Evolutionary conservation across 2,888 invertebrate species (phyloP), one percentile per base, ranked within the genome.

Genomic region (Drosophila multiciliata): DNA sequence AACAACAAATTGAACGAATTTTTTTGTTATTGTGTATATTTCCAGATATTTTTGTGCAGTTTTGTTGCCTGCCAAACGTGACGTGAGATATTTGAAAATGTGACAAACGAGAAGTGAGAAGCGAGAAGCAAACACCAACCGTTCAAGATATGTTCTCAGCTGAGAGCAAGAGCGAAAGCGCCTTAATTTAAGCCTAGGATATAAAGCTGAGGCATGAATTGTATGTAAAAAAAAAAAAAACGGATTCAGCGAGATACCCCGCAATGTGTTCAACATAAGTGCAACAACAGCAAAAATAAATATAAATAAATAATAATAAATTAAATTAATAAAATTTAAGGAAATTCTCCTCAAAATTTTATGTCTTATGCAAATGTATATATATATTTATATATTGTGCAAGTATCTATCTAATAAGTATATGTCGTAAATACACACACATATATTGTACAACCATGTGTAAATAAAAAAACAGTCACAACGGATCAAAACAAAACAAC

Each of bases 261-360:
- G 70, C 61, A 38, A 75, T 79, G 80, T 79, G 78, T 78, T 78
- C 78, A 75, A 54, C 20, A 49, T 69, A 61, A 75, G 75, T 75
- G 67, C 62, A 62, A 62, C 45, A 65, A 26, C 48, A 58, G 33
- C 48, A 52, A 60, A 52, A 48, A 45, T 5, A 26, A 29, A 36
- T 57, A 33, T 23, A 26, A 7, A 17, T 20, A 8, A 38, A 15
- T 26, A 29, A 9, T 40, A 15, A 42, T 32, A n/a, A 15, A 52
- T 48, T 33, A 36, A 60, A 53, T 38, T 62, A 55, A 23, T 4
- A 45, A 1, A 45, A 15, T 23, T 23, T 45, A 45, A 45, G 45
- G 23, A 45, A 45, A 45, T 23, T 45, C 15, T 23, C 23, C 15
- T 45, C 45, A 45, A 20, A 45, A 15, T 23, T 45, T 23, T 59